Conservation (phyloP, 1,140 invertebrate species). For the Scaptomyza pallida region DNA sequence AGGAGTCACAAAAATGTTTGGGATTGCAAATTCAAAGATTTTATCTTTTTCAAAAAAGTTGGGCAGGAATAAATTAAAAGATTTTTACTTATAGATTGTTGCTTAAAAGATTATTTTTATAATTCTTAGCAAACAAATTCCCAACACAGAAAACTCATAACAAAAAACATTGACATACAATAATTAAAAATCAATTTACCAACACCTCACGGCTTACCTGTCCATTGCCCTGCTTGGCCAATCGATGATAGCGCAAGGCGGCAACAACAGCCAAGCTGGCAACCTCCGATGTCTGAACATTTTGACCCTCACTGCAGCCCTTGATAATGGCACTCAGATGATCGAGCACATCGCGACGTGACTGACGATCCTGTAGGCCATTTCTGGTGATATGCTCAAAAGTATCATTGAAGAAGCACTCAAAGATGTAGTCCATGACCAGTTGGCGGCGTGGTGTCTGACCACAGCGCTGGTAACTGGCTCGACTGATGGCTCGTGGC, state of each 20-base stretch:
- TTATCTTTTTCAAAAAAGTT: no score
- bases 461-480: slow-evolving; percentile 50
- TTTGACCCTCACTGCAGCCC: slow-evolving; percentile 79
- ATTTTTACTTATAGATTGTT: no score
- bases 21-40: no score
- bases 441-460: slow-evolving; percentile 39
- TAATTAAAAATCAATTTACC: background rate
- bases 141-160: no score
- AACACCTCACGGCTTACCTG: slow-evolving; percentile 28
- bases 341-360: slow-evolving; percentile 79
- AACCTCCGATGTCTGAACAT: slow-evolving; percentile 73
- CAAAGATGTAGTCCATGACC: slow-evolving; percentile 83
- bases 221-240: slow-evolving; percentile 68
- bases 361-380: slow-evolving; percentile 77
- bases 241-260: slow-evolving; percentile 75
- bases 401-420: slow-evolving; percentile 83
- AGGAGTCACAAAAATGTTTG: no score
- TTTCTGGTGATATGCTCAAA: slow-evolving; percentile 77
- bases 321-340: slow-evolving; percentile 81
- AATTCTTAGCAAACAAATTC: no score
- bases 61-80: no score
- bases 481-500: slow-evolving; percentile 27
- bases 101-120: no score
- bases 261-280: slow-evolving; percentile 76
- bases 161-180: background rate